phyloP scores from a whole-genome alignment of 2,113 vertebrate species.

The Microcebus murinus region DNA sequence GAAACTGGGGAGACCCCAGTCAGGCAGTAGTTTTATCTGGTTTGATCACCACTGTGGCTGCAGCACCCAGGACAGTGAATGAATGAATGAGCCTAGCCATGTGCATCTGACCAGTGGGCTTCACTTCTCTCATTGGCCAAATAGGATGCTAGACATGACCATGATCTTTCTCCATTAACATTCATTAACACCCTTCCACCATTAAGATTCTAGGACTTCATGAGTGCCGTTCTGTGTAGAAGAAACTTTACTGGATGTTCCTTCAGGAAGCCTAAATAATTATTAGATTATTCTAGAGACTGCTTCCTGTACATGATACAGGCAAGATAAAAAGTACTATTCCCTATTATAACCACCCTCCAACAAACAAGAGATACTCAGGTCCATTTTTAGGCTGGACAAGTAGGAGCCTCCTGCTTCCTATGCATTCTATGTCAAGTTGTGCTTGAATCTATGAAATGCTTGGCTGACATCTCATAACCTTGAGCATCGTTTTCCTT shows the following conservation, averaged over 20 bases:
- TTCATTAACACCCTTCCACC: background rate
- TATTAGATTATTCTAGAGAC: background rate
- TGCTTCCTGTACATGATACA: background rate
- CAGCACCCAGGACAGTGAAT: background rate
- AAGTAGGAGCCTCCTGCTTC: background rate
- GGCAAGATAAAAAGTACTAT: background rate
- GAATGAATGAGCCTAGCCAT: background rate
- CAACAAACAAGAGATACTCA: background rate
- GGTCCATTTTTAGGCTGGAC: background rate
- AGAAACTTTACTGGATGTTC: background rate
- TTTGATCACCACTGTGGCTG: background rate
- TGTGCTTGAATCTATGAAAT: background rate
- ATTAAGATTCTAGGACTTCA: background rate
- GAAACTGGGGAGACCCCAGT: background rate
- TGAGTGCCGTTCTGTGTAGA: background rate
- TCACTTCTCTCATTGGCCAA: background rate
- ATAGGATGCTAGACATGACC: background rate
- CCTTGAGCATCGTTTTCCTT: background rate
- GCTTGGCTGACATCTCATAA: background rate
- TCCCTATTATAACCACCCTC: background rate
- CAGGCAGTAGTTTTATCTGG: background rate
- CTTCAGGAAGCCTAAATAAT: background rate
- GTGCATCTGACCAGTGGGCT: background rate
- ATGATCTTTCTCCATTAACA: background rate
- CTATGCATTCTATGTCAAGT: background rate